phyloP scores from a whole-genome alignment of 2,113 vertebrate species.

The Macquaria australasica region DNA sequence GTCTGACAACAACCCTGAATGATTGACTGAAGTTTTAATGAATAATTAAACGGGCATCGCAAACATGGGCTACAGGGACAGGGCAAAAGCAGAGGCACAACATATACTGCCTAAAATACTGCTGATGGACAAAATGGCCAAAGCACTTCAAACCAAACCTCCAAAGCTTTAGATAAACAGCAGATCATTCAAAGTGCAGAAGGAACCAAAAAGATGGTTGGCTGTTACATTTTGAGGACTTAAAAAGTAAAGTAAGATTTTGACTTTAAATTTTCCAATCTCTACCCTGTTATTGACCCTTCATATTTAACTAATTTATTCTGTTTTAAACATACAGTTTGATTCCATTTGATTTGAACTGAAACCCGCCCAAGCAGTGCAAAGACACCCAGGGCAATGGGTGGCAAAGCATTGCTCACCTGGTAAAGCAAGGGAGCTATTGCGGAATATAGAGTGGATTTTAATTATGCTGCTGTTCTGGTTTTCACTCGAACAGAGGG shows the following conservation, averaged over 20 bases:
- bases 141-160: slow-evolving; percentile 21
- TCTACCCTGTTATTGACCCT: background rate
- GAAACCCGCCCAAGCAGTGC: slow-evolving; percentile 24
- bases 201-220: background rate
- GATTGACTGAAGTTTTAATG: slow-evolving; percentile 61
- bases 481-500: slow-evolving; percentile 70
- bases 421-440: slow-evolving; percentile 46
- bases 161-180: slow-evolving; percentile 1
- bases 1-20: slow-evolving; percentile 41
- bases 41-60: slow-evolving; percentile 64
- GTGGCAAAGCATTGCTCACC: slow-evolving; percentile 51
- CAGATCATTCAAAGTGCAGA: background rate
- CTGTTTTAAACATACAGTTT: background rate
- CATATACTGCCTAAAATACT: background rate
- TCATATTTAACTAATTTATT: background rate
- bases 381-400: slow-evolving; percentile 31
- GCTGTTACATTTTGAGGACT: background rate
- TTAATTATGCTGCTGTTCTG: slow-evolving; percentile 77
- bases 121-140: background rate
- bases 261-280: slow-evolving; percentile 1
- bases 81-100: background rate
- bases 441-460: slow-evolving; percentile 66
- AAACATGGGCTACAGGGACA: background rate
- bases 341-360: slow-evolving; percentile 8
- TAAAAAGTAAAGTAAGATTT: background rate